These are phyloP conservation scores for Tragulus kanchil DNA, from an alignment of 2,113 vertebrate species.

Conservation along the genomic window DNA sequence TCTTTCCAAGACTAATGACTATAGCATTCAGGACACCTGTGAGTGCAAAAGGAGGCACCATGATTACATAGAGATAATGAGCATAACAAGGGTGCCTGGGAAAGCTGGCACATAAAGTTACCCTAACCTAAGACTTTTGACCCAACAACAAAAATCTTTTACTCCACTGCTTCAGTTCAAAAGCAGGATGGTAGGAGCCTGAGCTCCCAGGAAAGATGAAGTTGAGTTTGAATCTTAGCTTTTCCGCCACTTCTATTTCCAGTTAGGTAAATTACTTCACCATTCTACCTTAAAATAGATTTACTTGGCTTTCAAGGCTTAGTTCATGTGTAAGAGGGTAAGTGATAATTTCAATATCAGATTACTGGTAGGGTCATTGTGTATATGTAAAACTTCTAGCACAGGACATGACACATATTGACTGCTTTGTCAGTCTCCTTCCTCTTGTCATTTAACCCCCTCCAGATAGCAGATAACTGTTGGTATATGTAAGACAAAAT, in stretches of 20 bases:
- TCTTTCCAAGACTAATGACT: neutral
- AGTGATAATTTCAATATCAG: neutral
- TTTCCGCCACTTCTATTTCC: slow-evolving; percentile 13
- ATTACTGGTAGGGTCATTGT: neutral
- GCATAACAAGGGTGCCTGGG: neutral
- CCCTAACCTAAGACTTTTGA: neutral
- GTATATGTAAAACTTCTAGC: slow-evolving; percentile 25
- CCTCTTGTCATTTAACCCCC: neutral
- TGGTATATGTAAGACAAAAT: neutral
- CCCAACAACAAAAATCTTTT: neutral
- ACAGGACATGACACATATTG: neutral
- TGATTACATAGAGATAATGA: neutral
- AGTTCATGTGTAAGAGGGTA: neutral
- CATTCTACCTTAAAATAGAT: neutral
- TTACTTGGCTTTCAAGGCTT: neutral
- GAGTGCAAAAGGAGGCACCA: neutral
- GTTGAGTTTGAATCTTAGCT: slow-evolving; percentile 29
- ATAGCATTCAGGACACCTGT: neutral
- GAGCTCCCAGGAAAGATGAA: neutral
- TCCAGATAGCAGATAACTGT: neutral
- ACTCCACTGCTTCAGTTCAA: neutral
- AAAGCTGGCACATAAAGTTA: neutral
- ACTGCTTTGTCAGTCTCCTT: slow-evolving; percentile 6
- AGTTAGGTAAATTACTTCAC: neutral
- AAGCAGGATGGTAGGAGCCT: neutral